Percentiles rank a stretch among this genome's conserved stretches.
phyloP scores from a whole-genome alignment of 2,888 invertebrate genomes.

The Cybosia mesomella region DNA sequence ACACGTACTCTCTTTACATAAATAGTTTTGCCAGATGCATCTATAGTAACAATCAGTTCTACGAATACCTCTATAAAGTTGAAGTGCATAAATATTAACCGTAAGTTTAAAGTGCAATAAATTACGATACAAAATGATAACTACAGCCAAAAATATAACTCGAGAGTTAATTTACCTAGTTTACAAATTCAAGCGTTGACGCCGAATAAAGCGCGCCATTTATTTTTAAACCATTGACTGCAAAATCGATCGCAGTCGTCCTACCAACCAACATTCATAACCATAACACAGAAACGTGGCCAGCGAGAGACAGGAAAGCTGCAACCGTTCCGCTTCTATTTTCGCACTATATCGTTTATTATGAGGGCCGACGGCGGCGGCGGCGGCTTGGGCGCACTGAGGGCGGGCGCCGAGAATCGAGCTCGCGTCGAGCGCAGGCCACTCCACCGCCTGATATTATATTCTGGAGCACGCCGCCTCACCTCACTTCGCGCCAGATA shows the following conservation, averaged over 20 bases:
- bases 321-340: conserved; percentile 80
- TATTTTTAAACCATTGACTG: conserved; percentile 73
- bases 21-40: conserved; percentile 27
- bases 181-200: conserved; percentile 57
- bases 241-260: conserved; percentile 68
- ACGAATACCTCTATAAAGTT: conserved; percentile 8
- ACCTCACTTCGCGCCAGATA: conserved; percentile 84
- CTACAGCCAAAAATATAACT: conserved; percentile 38
- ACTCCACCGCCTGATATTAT: conserved; percentile 84
- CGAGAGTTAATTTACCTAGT: conserved; percentile 54
- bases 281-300: conserved; percentile 73
- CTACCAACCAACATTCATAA: conserved; percentile 69
- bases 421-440: conserved; percentile 69
- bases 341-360: conserved; percentile 83
- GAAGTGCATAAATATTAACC: conserved; percentile 12
- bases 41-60: conserved; percentile 19
- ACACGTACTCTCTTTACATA: conserved; percentile 24
- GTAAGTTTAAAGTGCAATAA: conserved; percentile 39
- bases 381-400: conserved; percentile 63
- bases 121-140: conserved; percentile 19
- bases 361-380: conserved; percentile 66
- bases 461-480: conserved; percentile 86
- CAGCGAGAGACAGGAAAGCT: conserved; percentile 71
- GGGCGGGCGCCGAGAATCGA: conserved; percentile 62
- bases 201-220: conserved; percentile 56